Evolutionary conservation across 2,797 vertebrate genomes (phyloP).

Genomic region (Microctenopoma steveboyesi): DNA sequence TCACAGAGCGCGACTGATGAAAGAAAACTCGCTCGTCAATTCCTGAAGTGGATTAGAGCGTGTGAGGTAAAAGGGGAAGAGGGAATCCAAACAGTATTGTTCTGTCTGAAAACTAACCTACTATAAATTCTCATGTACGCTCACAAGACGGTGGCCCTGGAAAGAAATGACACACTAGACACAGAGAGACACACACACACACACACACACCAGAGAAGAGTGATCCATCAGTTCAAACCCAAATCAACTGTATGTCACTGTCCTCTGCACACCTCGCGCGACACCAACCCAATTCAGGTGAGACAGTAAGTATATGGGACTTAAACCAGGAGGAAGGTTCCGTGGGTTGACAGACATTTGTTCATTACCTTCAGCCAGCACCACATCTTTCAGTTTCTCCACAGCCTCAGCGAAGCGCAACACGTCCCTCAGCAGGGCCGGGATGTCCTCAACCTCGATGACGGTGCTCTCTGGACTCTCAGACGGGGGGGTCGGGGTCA

Average conservation of each 20-base stretch:
- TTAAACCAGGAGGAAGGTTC: not conserved
- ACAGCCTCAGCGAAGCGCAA: constrained; percentile 92
- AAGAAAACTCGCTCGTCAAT: constrained; percentile 21
- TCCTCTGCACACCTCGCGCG: not conserved
- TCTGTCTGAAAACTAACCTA: constrained; percentile 15
- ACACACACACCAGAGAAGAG: not conserved
- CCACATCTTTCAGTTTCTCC: constrained; percentile 93
- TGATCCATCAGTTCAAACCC: not conserved
- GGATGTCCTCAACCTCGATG: constrained; percentile 92
- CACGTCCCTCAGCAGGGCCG: constrained; percentile 89
- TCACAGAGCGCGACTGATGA: constrained; percentile 24
- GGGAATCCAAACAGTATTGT: constrained; percentile 35
- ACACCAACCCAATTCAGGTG: not conserved
- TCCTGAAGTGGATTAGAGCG: constrained; percentile 5
- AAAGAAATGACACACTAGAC: constrained; percentile 4
- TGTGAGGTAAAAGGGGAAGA: constrained; percentile 28
- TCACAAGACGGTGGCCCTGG: not conserved
- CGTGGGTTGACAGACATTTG: not conserved
- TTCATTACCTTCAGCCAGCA: constrained; percentile 88
- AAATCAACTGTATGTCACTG: not conserved
- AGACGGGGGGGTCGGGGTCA: constrained; percentile 76
- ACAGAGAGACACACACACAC: not conserved
- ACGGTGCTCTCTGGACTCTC: constrained; percentile 77
- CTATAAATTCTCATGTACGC: not conserved
- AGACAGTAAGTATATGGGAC: not conserved